A percentile compares a stretch with the other conserved stretches of the same genome.
Evolutionary conservation across 37 sponge, comb jelly and placozoan genomes (phyloP).

Genomic region (Beroe forskalii): DNA sequence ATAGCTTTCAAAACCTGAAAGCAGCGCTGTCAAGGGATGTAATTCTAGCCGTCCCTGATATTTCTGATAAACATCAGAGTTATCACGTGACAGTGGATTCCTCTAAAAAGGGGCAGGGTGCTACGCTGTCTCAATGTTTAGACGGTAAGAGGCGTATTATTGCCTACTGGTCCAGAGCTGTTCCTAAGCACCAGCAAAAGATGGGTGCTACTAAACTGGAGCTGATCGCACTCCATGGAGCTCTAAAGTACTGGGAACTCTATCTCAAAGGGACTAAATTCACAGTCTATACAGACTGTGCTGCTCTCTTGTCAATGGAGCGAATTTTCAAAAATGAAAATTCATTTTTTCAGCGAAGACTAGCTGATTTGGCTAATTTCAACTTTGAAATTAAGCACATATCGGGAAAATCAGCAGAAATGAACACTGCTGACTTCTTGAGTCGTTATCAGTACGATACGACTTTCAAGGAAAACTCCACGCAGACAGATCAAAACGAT

Average conservation of each 20-base stretch:
- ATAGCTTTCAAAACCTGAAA: not conserved
- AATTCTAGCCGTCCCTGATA: not conserved
- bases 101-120: conserved; percentile 12
- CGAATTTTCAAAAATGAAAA: not conserved
- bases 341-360: not conserved
- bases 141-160: not conserved
- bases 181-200: conserved; percentile 32
- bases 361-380: not conserved
- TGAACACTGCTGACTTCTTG: not conserved
- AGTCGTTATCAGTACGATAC: not conserved
- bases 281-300: not conserved
- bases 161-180: not conserved
- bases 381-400: not conserved
- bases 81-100: conserved; percentile 9
- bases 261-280: not conserved
- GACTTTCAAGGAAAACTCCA: not conserved
- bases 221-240: not conserved
- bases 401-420: not conserved
- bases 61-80: not conserved
- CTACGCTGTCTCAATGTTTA: not conserved
- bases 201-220: conserved; percentile 6
- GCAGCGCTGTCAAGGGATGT: not conserved
- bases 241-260: conserved; percentile 1
- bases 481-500: not conserved
- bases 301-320: not conserved